Evolutionary conservation across 2,888 invertebrate species (phyloP).

Genomic region (Rhagium mordax): DNA sequence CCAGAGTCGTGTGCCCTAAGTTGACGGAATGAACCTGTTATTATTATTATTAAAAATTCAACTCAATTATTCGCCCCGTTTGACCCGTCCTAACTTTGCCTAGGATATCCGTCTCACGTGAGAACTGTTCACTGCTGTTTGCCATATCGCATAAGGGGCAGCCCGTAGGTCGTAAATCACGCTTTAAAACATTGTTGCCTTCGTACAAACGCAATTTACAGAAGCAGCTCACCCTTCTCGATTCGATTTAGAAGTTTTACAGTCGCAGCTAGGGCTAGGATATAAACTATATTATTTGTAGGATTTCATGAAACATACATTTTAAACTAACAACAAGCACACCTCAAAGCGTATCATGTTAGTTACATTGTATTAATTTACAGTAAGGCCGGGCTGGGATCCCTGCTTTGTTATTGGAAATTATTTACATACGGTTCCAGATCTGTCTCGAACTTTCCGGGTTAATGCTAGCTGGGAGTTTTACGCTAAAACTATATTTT

Average conservation of each 20-base stretch:
- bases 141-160: not conserved
- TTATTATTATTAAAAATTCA: no score
- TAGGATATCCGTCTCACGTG: not conserved
- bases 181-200: constrained; percentile 3
- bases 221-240: not conserved
- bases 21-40: no score
- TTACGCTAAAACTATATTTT: no score
- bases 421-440: no score
- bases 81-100: no score
- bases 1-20: no score
- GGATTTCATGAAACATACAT: not conserved
- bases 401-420: not conserved
- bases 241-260: constrained; percentile 1
- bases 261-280: not conserved
- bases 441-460: no score
- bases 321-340: not conserved
- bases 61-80: no score
- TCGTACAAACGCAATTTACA: not conserved
- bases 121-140: not conserved
- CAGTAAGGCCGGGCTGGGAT: not conserved
- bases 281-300: not conserved
- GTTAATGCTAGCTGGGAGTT: no score
- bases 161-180: not conserved
- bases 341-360: not conserved
- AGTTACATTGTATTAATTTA: not conserved